Evolutionary conservation across 2,888 invertebrate species (phyloP).

Genomic region (Hemistola chrysoprasaria): DNA sequence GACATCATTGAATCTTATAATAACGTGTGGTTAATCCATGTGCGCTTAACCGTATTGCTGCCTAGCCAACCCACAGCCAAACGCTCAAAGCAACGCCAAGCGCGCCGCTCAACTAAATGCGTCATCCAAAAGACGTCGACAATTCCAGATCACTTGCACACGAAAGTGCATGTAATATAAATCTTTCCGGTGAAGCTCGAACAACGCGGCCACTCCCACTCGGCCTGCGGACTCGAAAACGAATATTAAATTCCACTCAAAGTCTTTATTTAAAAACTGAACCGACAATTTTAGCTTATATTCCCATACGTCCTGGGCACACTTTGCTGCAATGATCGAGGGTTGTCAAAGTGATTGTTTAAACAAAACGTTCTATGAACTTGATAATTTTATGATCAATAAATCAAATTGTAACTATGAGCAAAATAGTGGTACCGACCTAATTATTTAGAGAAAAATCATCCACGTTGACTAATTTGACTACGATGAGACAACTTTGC

Average conservation of each 20-base stretch:
- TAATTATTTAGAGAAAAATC: too few relatives aligned
- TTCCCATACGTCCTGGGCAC: constrained; percentile 52
- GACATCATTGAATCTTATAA: too few relatives aligned
- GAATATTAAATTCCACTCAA: constrained; percentile 80
- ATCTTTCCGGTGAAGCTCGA: constrained; percentile 80
- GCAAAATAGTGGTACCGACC: too few relatives aligned
- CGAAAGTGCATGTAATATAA: constrained; percentile 81
- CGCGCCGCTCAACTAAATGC: not conserved
- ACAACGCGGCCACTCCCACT: constrained; percentile 78
- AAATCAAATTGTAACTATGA: too few relatives aligned
- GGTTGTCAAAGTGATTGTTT: constrained; percentile 3
- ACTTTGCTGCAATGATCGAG: constrained; percentile 38
- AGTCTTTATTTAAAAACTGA: constrained; percentile 69
- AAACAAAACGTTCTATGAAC: too few relatives aligned
- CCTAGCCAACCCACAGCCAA: too few relatives aligned
- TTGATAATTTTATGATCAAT: too few relatives aligned
- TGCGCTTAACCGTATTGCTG: too few relatives aligned
- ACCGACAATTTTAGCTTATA: constrained; percentile 66
- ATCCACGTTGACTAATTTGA: too few relatives aligned
- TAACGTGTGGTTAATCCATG: too few relatives aligned
- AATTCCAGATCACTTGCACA: constrained; percentile 79
- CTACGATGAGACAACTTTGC: too few relatives aligned
- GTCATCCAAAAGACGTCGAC: constrained; percentile 45
- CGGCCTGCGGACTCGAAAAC: constrained; percentile 67
- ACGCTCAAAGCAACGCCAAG: not conserved